Evolutionary conservation across 2,113 vertebrate genomes (phyloP).

Genomic region (Siniperca chuatsi): DNA sequence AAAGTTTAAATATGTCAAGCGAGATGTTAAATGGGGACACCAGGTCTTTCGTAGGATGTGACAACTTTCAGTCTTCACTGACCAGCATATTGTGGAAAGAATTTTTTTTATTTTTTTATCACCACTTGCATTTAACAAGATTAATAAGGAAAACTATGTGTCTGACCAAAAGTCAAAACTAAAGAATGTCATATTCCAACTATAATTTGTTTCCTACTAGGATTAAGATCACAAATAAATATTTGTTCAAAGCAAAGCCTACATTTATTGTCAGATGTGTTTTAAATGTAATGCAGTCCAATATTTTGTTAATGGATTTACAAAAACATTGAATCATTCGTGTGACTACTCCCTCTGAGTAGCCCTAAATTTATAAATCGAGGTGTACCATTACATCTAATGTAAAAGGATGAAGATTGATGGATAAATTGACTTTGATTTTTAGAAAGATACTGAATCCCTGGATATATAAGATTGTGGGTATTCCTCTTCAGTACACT

Average conservation of each 20-base stretch:
- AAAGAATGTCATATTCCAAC: neutral
- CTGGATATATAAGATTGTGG: no score
- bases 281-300: neutral
- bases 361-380: no score
- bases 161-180: neutral
- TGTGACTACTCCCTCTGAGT: no score
- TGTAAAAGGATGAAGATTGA: no score
- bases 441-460: no score
- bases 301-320: neutral
- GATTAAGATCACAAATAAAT: constrained; percentile 11
- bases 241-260: constrained; percentile 40
- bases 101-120: constrained; percentile 7
- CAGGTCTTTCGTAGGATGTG: neutral
- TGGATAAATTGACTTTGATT: no score
- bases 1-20: neutral
- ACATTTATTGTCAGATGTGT: neutral
- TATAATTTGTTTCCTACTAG: constrained; percentile 7
- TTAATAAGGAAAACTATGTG: constrained; percentile 3
- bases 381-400: no score
- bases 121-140: neutral
- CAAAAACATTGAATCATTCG: neutral
- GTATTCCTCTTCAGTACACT: no score
- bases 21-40: neutral
- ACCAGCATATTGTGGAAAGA: neutral
- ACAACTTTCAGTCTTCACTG: neutral